phyloP scores from a whole-genome alignment of 2,888 invertebrate species.

The Clanis bilineata region DNA sequence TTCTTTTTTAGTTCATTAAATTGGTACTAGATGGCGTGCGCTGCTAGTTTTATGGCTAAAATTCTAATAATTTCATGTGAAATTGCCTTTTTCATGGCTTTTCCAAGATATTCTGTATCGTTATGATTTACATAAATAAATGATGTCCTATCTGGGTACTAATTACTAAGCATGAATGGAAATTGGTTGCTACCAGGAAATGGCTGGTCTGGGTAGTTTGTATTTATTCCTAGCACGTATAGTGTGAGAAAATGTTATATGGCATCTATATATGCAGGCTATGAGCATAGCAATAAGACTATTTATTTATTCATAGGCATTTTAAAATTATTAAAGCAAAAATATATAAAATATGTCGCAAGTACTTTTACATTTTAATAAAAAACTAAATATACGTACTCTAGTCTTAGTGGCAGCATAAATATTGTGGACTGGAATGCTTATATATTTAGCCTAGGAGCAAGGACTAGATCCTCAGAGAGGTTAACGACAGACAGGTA shows the following conservation, averaged over 20 bases:
- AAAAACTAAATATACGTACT: too few relatives aligned
- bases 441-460: too few relatives aligned
- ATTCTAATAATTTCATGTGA: not conserved
- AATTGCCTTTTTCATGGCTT: not conserved
- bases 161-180: not conserved
- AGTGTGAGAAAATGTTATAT: not conserved
- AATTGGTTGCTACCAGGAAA: not conserved
- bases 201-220: not conserved
- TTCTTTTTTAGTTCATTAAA: not conserved
- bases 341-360: too few relatives aligned
- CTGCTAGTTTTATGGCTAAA: not conserved
- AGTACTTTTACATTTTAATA: too few relatives aligned
- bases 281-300: too few relatives aligned
- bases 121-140: conserved; percentile 8
- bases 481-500: too few relatives aligned
- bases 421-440: too few relatives aligned
- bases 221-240: not conserved
- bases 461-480: too few relatives aligned
- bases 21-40: not conserved
- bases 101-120: not conserved
- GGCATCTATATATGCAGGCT: too few relatives aligned
- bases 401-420: too few relatives aligned
- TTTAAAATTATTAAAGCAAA: too few relatives aligned
- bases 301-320: too few relatives aligned
- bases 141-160: not conserved